A percentile compares a stretch with the other conserved stretches of the same genome.
phyloP scores from a whole-genome alignment of 2,113 vertebrate genomes.

The Pavo muticus region DNA sequence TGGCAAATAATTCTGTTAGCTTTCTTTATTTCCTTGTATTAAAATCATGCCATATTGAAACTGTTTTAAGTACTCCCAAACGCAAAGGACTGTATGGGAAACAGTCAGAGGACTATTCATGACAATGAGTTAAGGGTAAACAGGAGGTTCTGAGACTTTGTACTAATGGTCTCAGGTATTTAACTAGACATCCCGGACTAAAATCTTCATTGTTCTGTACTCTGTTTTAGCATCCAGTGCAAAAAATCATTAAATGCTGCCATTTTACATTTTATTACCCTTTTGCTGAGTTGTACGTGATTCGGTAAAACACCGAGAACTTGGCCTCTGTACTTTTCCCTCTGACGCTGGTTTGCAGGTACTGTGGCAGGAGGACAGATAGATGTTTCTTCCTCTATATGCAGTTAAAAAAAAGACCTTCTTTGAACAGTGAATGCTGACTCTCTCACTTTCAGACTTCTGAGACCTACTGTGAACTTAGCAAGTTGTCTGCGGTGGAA shows the following conservation, averaged over 20 bases:
- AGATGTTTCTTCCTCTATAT: background rate
- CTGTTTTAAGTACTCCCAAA: background rate
- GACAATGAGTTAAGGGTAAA: background rate
- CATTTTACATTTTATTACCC: background rate
- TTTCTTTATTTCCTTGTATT: background rate
- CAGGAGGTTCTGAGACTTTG: background rate
- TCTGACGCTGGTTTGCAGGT: constrained; percentile 29
- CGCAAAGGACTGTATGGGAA: background rate
- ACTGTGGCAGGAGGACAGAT: background rate
- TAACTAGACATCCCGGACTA: background rate
- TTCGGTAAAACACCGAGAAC: constrained; percentile 24
- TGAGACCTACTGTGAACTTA: constrained; percentile 48
- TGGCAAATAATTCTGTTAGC: background rate
- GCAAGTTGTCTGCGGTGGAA: constrained; percentile 30
- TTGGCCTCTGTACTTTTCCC: constrained; percentile 1
- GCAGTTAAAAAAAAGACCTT: background rate
- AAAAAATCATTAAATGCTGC: background rate
- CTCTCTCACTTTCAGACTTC: constrained; percentile 23
- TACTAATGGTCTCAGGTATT: background rate
- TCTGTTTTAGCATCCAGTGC: background rate
- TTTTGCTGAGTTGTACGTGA: constrained; percentile 9
- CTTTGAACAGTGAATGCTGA: constrained; percentile 17
- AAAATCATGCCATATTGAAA: background rate
- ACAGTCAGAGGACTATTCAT: background rate
- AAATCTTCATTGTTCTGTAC: background rate